Evolutionary conservation across 1,140 invertebrate genomes (phyloP).

Genomic region (Drosophila prosaltans): DNA sequence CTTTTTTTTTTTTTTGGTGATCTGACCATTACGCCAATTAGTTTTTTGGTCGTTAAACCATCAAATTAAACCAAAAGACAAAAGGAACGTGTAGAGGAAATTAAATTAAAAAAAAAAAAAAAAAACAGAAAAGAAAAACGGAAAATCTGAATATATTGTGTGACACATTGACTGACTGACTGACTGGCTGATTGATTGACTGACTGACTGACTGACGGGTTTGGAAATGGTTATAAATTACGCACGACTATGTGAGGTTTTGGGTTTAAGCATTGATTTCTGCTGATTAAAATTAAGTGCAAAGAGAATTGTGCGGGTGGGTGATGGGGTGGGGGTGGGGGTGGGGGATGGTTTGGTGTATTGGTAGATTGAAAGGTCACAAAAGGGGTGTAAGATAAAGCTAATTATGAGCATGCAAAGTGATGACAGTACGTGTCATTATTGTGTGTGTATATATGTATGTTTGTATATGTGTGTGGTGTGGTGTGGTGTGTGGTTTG

Average conservation of each 20-base stretch:
- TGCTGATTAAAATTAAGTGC: neutral
- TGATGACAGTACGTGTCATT: conserved; percentile 18
- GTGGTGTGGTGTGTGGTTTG: conserved; percentile 8
- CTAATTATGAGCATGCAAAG: conserved; percentile 75
- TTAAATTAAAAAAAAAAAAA: conserved; percentile 43
- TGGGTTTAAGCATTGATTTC: neutral
- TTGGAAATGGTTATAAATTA: conserved; percentile 47
- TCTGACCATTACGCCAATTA: conserved; percentile 76
- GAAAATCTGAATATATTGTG: conserved; percentile 65
- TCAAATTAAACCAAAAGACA: conserved; percentile 34
- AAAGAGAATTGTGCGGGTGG: neutral
- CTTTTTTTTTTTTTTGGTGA: conserved; percentile 66
- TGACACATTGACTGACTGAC: conserved; percentile 45
- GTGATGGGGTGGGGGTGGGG: neutral
- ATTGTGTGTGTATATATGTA: conserved; percentile 22
- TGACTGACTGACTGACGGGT: conserved; percentile 35
- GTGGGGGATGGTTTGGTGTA: neutral
- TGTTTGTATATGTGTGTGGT: conserved; percentile 9
- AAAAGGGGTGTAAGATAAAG: conserved; percentile 14
- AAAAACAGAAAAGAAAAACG: neutral
- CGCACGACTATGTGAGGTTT: conserved; percentile 26
- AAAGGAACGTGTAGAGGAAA: conserved; percentile 23
- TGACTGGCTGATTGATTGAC: conserved; percentile 37
- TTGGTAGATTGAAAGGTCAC: conserved; percentile 3
- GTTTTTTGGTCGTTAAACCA: conserved; percentile 57